Percentiles rank a stretch among this genome's conserved stretches.
These are phyloP conservation scores for Sturnira hondurensis DNA, from an alignment of 2,113 vertebrate species.

Conservation along the genomic window DNA sequence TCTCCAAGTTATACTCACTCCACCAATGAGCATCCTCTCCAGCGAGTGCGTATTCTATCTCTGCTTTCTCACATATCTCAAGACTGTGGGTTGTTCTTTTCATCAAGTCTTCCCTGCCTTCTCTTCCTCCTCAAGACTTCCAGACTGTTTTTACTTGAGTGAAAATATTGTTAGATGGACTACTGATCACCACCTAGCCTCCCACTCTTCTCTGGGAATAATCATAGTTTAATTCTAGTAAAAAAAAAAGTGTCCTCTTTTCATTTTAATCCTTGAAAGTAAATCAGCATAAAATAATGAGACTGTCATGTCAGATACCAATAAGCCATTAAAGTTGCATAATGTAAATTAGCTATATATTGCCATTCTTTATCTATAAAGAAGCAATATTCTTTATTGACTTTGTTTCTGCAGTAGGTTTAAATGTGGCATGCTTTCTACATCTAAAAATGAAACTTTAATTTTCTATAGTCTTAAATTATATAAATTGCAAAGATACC, in stretches of 20 bases:
- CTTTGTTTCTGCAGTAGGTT: neutral
- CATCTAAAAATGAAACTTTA: neutral
- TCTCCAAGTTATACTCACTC: neutral
- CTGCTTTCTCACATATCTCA: neutral
- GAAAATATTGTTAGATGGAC: neutral
- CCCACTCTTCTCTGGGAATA: neutral
- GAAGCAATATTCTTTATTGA: neutral
- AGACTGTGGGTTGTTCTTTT: neutral
- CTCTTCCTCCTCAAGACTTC: neutral
- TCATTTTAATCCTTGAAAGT: neutral
- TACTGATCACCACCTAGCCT: neutral
- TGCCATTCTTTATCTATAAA: neutral
- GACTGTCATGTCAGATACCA: neutral
- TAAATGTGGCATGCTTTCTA: neutral
- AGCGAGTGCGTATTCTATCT: neutral
- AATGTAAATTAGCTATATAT: neutral
- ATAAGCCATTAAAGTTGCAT: neutral
- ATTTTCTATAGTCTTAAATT: neutral
- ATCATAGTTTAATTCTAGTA: neutral
- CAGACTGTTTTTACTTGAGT: neutral
- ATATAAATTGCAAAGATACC: neutral
- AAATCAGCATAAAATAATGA: neutral
- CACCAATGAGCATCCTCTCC: neutral
- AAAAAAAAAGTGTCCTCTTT: slow-evolving; percentile 40
- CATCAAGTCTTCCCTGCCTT: neutral